phyloP scores from a whole-genome alignment of 2,113 vertebrate genomes.

The Garra rufa region DNA sequence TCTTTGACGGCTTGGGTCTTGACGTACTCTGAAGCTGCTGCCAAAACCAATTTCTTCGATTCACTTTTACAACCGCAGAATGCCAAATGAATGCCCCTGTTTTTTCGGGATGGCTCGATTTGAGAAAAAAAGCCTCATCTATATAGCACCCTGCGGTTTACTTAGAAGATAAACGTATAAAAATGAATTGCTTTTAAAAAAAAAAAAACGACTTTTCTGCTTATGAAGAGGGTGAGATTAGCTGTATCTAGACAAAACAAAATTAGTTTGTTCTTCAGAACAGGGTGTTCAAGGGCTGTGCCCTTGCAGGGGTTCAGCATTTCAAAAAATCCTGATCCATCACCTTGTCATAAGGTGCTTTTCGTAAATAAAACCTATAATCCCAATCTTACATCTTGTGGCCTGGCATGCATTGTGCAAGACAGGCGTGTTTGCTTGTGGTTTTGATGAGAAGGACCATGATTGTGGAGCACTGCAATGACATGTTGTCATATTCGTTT shows the following conservation, averaged over 20 bases:
- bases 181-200: background rate
- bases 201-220: background rate
- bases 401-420: constrained; percentile 40
- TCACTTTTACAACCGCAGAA: background rate
- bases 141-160: background rate
- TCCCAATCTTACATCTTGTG: constrained; percentile 33
- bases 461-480: constrained; percentile 31
- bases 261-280: constrained; percentile 27
- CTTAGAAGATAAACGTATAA: constrained; percentile 22
- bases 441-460: constrained; percentile 10
- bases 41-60: constrained; percentile 33
- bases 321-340: constrained; percentile 45
- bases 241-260: constrained; percentile 15
- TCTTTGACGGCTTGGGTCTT: background rate
- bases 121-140: background rate
- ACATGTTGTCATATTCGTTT: constrained; percentile 28
- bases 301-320: background rate
- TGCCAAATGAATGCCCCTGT: constrained; percentile 6
- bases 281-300: constrained; percentile 26
- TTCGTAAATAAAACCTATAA: constrained; percentile 42
- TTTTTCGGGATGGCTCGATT: background rate
- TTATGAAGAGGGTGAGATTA: constrained; percentile 22
- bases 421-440: constrained; percentile 15
- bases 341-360: constrained; percentile 47
- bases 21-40: constrained; percentile 27